phyloP scores from a whole-genome alignment of 2,113 vertebrate species.

The Clarias macrocephalus region DNA sequence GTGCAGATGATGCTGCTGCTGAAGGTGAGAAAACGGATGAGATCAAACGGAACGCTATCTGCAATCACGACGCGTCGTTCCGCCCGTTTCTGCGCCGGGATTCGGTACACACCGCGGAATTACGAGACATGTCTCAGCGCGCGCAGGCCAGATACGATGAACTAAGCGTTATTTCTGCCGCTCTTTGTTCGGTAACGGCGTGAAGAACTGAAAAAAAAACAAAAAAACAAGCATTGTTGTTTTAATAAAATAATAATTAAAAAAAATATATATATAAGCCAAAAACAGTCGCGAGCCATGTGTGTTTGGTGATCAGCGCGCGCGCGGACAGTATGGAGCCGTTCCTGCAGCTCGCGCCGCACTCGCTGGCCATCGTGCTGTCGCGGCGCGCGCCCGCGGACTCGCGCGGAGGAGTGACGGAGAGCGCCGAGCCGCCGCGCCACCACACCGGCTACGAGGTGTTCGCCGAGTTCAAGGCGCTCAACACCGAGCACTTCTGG shows the following conservation, averaged over 20 bases:
- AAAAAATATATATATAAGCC: too few species aligned
- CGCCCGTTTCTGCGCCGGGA: background rate
- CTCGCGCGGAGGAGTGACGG: slow-evolving; percentile 67
- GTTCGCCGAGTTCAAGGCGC: slow-evolving; percentile 94
- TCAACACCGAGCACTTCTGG: slow-evolving; percentile 93
- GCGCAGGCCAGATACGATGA: background rate
- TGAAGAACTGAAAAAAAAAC: background rate
- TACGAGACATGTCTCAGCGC: background rate
- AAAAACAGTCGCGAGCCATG: slow-evolving; percentile 3
- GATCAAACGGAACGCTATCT: background rate
- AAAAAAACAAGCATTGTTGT: too few species aligned
- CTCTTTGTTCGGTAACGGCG: slow-evolving; percentile 37
- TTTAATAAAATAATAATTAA: too few species aligned
- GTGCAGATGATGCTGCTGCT: slow-evolving; percentile 28
- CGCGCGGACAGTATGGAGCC: slow-evolving; percentile 76
- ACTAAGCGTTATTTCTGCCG: background rate
- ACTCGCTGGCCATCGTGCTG: slow-evolving; percentile 91
- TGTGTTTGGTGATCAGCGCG: background rate
- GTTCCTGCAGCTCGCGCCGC: slow-evolving; percentile 90
- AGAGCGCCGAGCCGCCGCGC: slow-evolving; percentile 76
- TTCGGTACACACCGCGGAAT: background rate
- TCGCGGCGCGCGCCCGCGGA: slow-evolving; percentile 68
- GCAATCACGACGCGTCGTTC: background rate
- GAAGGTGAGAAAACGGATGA: slow-evolving; percentile 39
- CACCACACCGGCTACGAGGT: slow-evolving; percentile 93